These are phyloP conservation scores for Rhynchonycteris naso DNA, from an alignment of 2,797 vertebrate species.

Conservation along the genomic window DNA sequence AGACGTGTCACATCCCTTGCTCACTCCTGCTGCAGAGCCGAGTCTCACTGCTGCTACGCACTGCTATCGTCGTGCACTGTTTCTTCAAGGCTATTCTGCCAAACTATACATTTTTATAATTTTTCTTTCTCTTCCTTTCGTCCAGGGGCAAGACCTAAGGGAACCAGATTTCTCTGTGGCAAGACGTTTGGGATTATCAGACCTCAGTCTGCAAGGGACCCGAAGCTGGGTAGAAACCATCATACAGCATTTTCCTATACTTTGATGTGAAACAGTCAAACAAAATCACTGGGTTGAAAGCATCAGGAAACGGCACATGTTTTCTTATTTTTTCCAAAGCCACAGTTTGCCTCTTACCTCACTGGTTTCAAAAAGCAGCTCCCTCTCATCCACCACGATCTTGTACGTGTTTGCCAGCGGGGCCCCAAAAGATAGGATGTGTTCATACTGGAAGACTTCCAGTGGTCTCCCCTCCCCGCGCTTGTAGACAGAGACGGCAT, in stretches of 20 bases:
- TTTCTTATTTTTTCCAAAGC: no score
- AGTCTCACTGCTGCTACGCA: fast-evolving
- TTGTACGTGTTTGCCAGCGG: slow-evolving; percentile 95
- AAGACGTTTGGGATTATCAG: neutral
- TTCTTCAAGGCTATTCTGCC: neutral
- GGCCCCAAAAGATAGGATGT: slow-evolving; percentile 96
- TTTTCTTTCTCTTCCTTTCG: neutral
- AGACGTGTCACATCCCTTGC: fast-evolving
- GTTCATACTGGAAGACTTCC: slow-evolving; percentile 96
- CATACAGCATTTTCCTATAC: fast-evolving
- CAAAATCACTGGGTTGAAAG: neutral
- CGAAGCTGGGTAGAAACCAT: no score
- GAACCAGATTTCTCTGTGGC: neutral
- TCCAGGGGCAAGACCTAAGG: neutral
- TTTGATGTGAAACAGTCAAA: neutral
- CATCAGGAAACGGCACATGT: neutral
- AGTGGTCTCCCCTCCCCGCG: slow-evolving; percentile 94
- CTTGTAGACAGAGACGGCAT: slow-evolving; percentile 96
- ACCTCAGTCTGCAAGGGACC: neutral
- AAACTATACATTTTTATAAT: neutral
- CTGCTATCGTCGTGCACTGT: fast-evolving
- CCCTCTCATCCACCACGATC: slow-evolving; percentile 95
- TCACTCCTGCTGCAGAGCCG: neutral
- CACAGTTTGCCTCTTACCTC: slow-evolving; percentile 87
- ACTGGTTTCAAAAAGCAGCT: slow-evolving; percentile 94